Base-by-base conservation (phyloP, 2,113 vertebrate genomes). In the Cephalopterus ornatus region DNA sequence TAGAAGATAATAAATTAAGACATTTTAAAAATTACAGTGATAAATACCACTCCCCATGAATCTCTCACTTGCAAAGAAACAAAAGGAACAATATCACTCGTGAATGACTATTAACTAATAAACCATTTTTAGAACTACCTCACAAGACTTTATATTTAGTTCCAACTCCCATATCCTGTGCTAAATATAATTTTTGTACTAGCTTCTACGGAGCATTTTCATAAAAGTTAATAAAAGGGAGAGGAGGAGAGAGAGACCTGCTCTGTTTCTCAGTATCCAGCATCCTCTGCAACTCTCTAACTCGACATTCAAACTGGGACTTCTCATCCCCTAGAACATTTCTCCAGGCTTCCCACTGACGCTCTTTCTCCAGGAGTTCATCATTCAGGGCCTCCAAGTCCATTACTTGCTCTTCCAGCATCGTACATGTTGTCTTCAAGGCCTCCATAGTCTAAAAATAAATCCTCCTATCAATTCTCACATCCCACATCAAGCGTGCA, bases 311-410 rank as follows among this genome's bases (percentile, higher is more conserved):
- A 62, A 99, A 99, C 97, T 99, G 99, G 94, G 97, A 98, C 97
- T 99, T 99, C 98, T 99, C 99, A 5, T 99, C 99, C 11, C 99
- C 99, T 49, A 99, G 98, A 37, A 99, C 98, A 3, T 97, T 96
- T 97, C 99, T 98, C 99, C 99, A 99, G 28, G 98, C 99, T 88
- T 99, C 99, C 99, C 99, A 99, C 97, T 99, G 99, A n/a, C 99
- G 98, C 97, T 99, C 99, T 80, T 99, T 99, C 94, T 99, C 99
- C 96, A 99, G 71, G 77, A 99, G 98, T 97, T 99, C 99, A 3
- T 99, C 99, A 5, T 99, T 99, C 94, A 99, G 96, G 17, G 98
- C 99, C 98, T 99, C 99, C 94, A 99, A 96, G 88, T 99, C 99
- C 97, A 99, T 97, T 50, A 99, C 99, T 98, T 99, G 99, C 92